Base-by-base conservation (phyloP, 2,888 invertebrate species). In the Platycheirus albimanus region DNA sequence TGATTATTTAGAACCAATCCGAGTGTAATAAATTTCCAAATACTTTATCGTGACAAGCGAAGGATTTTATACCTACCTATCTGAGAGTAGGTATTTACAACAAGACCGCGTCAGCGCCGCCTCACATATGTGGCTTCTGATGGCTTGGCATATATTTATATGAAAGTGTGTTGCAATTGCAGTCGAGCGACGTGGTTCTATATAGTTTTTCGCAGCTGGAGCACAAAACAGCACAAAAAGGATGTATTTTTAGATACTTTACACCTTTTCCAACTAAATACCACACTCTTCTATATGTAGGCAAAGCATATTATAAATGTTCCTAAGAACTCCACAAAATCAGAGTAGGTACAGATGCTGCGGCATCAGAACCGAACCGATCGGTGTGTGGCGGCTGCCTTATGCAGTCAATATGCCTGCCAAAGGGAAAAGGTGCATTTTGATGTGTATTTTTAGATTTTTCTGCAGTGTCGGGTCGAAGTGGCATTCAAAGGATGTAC, bases 211-310 rank as follows among this genome's bases (percentile, higher is more conserved):
- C 71, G 77, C 81, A 81, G 81, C 81, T 81, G 81, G 81, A 81
- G 54, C 54, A 54, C 36, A 63, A 54, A 45, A 58, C 15, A 8
- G 41, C 24, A 24, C 20, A 52, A 69, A 75, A 70, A 63, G 71
- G 56, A 13, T 69, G 13, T 74, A 69, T 77, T 77, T 79, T 63
- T 77, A 78, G 77, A 77, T 30, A 69, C 64, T 78, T 74, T 78
- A 72, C 83, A 83, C 83, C 83, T 83, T 83, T 83, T 78, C 69
- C 64, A 52, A 78, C 64, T 69, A 83, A 77, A 77, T 67, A 54
- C 66, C 38, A 5, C 36, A 79, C 24, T 67, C 67, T 54, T 52
- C 45, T 30, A 20, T 13, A 54, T n/a, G n/a, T n/a, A n/a, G n/a
- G n/a, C n/a, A n/a, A n/a, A n/a, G n/a, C n/a, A n/a, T n/a, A n/a